Percentiles rank a stretch among this genome's conserved stretches.
Evolutionary conservation across 1,140 invertebrate genomes (phyloP).

Genomic region (Magallana ariakensis): DNA sequence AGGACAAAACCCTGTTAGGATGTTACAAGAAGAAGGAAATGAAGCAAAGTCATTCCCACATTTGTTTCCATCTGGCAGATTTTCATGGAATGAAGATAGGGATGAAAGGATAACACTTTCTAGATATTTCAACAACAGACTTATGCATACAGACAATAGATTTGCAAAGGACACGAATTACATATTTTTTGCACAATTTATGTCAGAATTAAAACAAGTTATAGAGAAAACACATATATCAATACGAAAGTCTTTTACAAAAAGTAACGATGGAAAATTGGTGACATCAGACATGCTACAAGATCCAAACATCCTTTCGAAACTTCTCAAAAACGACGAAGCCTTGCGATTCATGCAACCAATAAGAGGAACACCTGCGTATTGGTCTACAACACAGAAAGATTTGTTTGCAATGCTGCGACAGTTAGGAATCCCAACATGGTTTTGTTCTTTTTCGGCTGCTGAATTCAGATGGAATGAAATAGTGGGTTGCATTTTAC

Average conservation of each 20-base stretch:
- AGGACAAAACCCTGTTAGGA: too few species aligned
- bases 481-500: slow-evolving; percentile 45
- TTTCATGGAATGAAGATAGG: too few species aligned
- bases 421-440: too few species aligned
- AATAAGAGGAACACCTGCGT: slow-evolving; percentile 54
- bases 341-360: slow-evolving; percentile 55
- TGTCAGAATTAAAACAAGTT: slow-evolving; percentile 39
- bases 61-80: too few species aligned
- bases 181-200: slow-evolving; percentile 45
- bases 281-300: slow-evolving; percentile 41
- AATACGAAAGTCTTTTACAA: slow-evolving; percentile 8
- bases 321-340: slow-evolving; percentile 52
- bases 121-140: too few species aligned
- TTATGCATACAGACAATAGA: slow-evolving; percentile 44
- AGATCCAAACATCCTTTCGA: slow-evolving; percentile 22
- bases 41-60: too few species aligned
- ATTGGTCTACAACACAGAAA: too few species aligned
- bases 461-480: slow-evolving; percentile 54
- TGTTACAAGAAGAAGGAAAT: too few species aligned
- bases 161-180: slow-evolving; percentile 38
- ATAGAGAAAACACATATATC: slow-evolving; percentile 36
- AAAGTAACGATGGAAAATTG: slow-evolving; percentile 6
- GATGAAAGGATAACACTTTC: too few species aligned
- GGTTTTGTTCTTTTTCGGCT: too few species aligned
- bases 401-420: too few species aligned